Evolutionary conservation across 2,888 invertebrate genomes (phyloP), one percentile per base, ranked within the genome.

Genomic region (Gymnosoma rotundatum): DNA sequence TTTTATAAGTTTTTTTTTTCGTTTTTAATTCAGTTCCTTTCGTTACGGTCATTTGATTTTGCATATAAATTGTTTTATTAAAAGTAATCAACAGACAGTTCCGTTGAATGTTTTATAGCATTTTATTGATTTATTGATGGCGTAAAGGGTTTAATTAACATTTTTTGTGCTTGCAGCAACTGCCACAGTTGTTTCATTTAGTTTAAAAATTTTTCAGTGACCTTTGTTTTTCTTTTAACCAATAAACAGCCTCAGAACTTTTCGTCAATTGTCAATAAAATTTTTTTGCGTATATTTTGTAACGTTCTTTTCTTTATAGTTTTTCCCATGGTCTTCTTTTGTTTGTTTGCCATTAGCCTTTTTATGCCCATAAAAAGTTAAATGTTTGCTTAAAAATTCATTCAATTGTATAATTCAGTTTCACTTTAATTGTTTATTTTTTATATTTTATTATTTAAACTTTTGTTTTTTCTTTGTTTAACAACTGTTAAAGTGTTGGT

Each of bases 41-140:
- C 64, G 80, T 85, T 78, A 83, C 80, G 85, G 76, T 80, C 80
- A 80, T 80, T 83, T 83, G 80, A 64, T 12, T 85, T 78, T 83
- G 83, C 80, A 81, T 83, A 85, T 80, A 83, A 85, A 83, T 85
- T 85, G 80, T 83, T 78, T 60, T 60, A 85, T 85, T 83, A 78
- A 66, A 80, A 83, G 58, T 52, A 70, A 50, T 66, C 61, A 38
- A 7, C 42, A 38, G 54, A 14, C 61, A 48, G 69, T 58, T 38
- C 8, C 14, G 25, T 32, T 58, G 14, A 60, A 32, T 16, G 8
- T 66, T 80, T 32, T 45, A 58, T 10, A 32, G 38, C n/a, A 21
- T 69, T 58, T 83, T 74, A 78, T 85, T 83, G 81, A 83, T 80
- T 85, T 85, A 61, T 70, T n/a, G n/a, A 75, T 75, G 64, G 67